Evolutionary conservation across 2,113 vertebrate species (phyloP).

Genomic region (Eurypyga helias): DNA sequence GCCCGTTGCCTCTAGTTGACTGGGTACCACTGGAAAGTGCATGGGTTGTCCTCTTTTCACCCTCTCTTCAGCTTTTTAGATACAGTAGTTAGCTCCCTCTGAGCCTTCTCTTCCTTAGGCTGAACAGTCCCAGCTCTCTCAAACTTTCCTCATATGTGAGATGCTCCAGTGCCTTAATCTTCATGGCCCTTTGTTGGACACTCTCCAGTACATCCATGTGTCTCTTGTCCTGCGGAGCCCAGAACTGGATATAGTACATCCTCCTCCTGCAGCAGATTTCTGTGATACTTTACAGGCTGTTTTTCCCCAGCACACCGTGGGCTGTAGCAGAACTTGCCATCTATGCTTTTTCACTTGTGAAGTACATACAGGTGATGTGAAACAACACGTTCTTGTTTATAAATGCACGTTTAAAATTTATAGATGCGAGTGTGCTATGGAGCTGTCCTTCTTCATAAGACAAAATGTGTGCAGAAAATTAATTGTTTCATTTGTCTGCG

Average conservation of each 20-base stretch:
- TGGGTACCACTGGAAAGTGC: no score
- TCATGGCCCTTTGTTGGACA: fast-evolving
- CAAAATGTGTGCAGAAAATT: not conserved
- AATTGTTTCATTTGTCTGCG: not conserved
- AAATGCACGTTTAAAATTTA: not conserved
- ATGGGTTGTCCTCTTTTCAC: no score
- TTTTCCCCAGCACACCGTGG: not conserved
- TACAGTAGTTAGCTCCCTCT: no score
- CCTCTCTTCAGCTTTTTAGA: no score
- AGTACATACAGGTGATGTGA: not conserved
- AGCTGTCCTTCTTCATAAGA: not conserved
- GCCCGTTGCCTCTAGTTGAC: no score
- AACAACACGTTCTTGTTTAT: not conserved
- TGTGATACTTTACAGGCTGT: not conserved
- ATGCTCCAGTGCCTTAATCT: not conserved
- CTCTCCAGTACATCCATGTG: not conserved
- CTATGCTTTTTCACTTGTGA: not conserved
- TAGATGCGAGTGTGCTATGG: not conserved
- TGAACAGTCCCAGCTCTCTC: not conserved
- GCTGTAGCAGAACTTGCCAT: not conserved
- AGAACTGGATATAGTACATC: not conserved
- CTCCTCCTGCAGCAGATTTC: not conserved
- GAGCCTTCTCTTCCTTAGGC: not conserved
- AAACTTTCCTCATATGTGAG: not conserved
- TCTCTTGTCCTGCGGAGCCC: not conserved